A percentile compares a stretch with the other conserved stretches of the same genome.
These are phyloP conservation scores for Paramisgurnus dabryanus DNA, from an alignment of 2,113 vertebrate genomes.

Conservation along the genomic window DNA sequence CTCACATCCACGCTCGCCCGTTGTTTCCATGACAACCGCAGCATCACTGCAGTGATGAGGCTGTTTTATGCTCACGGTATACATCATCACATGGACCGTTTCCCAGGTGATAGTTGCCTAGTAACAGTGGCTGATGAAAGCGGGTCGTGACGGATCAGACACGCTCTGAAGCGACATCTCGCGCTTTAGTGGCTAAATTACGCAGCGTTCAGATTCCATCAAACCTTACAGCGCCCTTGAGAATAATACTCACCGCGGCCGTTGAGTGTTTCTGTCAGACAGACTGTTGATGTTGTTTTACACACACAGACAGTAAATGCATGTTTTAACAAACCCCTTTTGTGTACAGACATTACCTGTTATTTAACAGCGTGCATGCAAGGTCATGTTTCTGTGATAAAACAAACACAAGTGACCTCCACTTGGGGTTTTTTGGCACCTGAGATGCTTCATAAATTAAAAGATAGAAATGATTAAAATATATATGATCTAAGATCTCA, in stretches of 20 bases:
- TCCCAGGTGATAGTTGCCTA: constrained; percentile 77
- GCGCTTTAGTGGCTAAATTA: not conserved
- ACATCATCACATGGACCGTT: constrained; percentile 62
- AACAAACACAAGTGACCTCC: not conserved
- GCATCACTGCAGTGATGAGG: constrained; percentile 68
- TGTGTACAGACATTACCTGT: not conserved
- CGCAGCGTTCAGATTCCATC: constrained; percentile 3
- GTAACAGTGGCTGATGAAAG: constrained; percentile 65
- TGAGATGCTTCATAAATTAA: too few species aligned
- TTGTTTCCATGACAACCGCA: constrained; percentile 69
- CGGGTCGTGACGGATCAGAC: constrained; percentile 57
- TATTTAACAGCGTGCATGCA: not conserved
- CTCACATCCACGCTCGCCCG: not conserved
- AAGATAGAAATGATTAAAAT: too few species aligned
- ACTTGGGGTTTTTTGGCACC: too few species aligned
- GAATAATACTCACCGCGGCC: not conserved
- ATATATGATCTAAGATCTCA: too few species aligned
- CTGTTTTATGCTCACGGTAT: constrained; percentile 59
- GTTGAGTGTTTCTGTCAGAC: not conserved
- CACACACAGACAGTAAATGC: too few species aligned
- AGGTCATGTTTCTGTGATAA: not conserved
- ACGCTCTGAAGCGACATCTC: not conserved
- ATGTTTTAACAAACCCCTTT: not conserved
- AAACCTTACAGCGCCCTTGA: not conserved
- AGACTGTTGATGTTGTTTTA: not conserved